phyloP scores from a whole-genome alignment of 2,888 invertebrate genomes.

The Hypsopygia costalis region DNA sequence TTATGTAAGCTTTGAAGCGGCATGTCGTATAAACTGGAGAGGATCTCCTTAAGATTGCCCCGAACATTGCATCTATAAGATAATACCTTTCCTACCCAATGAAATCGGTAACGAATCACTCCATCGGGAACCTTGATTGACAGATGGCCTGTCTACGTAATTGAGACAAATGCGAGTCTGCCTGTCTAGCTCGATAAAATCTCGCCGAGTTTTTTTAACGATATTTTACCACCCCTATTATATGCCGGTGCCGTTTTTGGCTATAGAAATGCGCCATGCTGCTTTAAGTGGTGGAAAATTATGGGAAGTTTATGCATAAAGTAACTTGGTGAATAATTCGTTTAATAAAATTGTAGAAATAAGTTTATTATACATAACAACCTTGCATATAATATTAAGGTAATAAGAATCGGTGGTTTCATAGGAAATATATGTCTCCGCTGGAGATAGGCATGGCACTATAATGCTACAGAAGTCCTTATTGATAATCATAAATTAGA shows the following conservation, averaged over 20 bases:
- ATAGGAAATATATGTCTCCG: too few relatives aligned
- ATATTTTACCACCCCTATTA: conserved; percentile 27
- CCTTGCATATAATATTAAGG: too few relatives aligned
- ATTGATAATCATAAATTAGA: too few relatives aligned
- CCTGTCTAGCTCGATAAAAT: conserved; percentile 58
- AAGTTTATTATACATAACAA: too few relatives aligned
- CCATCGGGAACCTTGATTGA: conserved; percentile 69
- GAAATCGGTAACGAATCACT: conserved; percentile 67
- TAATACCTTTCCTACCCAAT: conserved; percentile 30
- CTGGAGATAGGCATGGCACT: too few relatives aligned
- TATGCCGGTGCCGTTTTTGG: conserved; percentile 11
- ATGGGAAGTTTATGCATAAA: not conserved
- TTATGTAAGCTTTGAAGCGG: too few relatives aligned
- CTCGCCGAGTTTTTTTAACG: conserved; percentile 40
- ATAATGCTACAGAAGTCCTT: too few relatives aligned
- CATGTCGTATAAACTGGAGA: too few relatives aligned
- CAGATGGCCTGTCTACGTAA: conserved; percentile 74
- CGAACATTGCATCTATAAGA: not conserved
- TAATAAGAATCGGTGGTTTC: too few relatives aligned
- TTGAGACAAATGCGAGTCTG: conserved; percentile 70
- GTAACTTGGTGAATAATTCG: not conserved
- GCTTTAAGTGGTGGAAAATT: not conserved
- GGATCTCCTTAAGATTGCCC: too few relatives aligned
- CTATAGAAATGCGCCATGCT: not conserved
- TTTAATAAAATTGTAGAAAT: not conserved